Evolutionary conservation across 2,888 invertebrate genomes (phyloP), one percentile per base, ranked within the genome.

Genomic region (Latrodectus hesperus): DNA sequence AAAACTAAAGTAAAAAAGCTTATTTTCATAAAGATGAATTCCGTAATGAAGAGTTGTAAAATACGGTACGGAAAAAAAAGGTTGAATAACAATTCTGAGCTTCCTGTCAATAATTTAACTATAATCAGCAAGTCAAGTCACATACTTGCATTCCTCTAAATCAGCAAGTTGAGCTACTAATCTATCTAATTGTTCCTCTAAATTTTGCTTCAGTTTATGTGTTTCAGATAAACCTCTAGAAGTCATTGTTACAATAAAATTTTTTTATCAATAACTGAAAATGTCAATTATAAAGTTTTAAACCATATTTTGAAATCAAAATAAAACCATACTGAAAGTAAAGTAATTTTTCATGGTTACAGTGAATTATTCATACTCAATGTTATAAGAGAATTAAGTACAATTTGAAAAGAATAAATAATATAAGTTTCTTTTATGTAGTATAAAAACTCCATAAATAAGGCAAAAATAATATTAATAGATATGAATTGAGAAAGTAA

Each of bases 151-250:
- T 91, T 94, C 94, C 91, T 96, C 95, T 88, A 96, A 92, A 92
- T 96, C 96, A 73, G 94, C 93, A 72, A 96, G 91, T 91, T 96
- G 95, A 90, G 95, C 94, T 70, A 96, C 93, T 72, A 96, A 92
- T 88, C 95, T 92, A 89, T 95, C 95, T 73, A 95, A 91, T 91
- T 95, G 95, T 90, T 94, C 94, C 91, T 95, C 94, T 60, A 95
- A 91, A 92, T 95, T 95, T 90, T 94, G 92, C 90, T 93, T 93
- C 55, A 95, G 91, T 90, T 94, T 94, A 88, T 94, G 93, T 11
- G 95, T 95, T 92, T 95, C 95, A 73, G 92, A 92, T 92, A 93
- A 93, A 64, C 94, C 94, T 90, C 93, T 92, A 0, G 94, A 94
- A 16, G 88, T 78, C 90, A 90, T 90, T 75, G 65, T 71, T 49